Conservation (phyloP, 2,797 vertebrate genomes). For the Merluccius polli region DNA sequence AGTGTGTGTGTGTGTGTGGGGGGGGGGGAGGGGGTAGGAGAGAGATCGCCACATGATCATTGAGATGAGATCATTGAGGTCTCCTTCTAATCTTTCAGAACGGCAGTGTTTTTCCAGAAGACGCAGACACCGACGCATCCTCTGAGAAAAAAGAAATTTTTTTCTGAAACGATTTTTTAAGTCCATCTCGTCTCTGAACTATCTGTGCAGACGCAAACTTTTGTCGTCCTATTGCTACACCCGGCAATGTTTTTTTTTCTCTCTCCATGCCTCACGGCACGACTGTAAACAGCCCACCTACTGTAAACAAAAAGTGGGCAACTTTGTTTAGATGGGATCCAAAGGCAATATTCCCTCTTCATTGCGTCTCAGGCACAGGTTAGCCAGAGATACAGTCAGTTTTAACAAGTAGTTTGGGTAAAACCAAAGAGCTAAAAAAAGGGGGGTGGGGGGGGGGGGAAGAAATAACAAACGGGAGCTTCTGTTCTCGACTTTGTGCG, state of each 20-base stretch:
- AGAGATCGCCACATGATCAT: background rate
- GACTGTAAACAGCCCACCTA: too few relatives aligned
- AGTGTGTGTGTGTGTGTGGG: too few relatives aligned
- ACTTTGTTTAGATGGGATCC: background rate
- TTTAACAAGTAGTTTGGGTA: constrained; percentile 21
- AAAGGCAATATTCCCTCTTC: background rate
- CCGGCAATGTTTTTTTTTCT: background rate
- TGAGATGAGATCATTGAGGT: background rate
- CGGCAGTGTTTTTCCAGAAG: background rate
- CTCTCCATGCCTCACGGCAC: background rate
- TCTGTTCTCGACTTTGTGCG: constrained; percentile 41
- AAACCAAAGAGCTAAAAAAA: constrained; percentile 19
- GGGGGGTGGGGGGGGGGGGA: too few relatives aligned
- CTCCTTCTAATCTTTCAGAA: background rate
- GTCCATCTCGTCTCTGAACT: background rate
- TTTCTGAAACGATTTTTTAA: background rate
- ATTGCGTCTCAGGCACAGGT: constrained; percentile 31
- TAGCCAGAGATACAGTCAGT: constrained; percentile 24
- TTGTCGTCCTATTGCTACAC: background rate
- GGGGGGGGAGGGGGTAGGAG: constrained; percentile 28
- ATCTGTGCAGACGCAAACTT: background rate
- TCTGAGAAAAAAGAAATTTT: background rate
- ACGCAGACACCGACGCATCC: too few relatives aligned
- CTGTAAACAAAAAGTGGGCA: background rate
- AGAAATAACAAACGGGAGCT: constrained; percentile 16